Base-by-base conservation (phyloP, 2,113 vertebrate genomes). In the Suncus etruscus region DNA sequence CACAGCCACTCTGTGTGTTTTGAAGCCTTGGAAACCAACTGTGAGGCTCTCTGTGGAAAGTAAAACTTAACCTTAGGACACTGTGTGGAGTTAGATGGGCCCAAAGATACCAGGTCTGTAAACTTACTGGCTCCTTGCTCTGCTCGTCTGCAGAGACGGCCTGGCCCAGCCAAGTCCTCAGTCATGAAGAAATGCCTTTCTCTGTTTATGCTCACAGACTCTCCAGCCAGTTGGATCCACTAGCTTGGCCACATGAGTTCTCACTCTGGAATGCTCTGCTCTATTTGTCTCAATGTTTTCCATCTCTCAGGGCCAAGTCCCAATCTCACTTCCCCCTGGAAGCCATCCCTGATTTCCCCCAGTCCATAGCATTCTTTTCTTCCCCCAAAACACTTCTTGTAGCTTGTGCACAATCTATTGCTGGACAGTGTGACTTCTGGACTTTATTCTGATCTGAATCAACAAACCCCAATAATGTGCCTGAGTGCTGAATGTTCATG, bases 1-100 rank as follows among this genome's bases (percentile, higher is more conserved):
- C 85, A 94, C 1, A 0, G 45, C 69, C 14, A 68, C 18, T 72
- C 74, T 85, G 78, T 94, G 31, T 95, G 77, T 95, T 94, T 91
- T 89, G 83, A 72, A 76, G 74, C 45, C 90, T 80, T 95, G 76
- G 77, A 63, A 91, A 95, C 93, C 4, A 4, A 9, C 70, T 32
- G 1, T 45, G 32, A 88, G 75, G 31, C 22, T 70, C 47, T 32
- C 5, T 0, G 4, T 82, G 63, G 81, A 87, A 83, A 76, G 25
- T 32, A 31, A 81, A 92, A 78, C 82, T 87, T 75, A 69, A 82
- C 72, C 25, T 88, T 66, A 92, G 86, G 79, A 85, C 29, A 47
- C 25, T 39, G 8, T 9, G 63, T 39, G 22, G 24, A 24, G 32
- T 39, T 54, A 50, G 50, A 89, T 25, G 54, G 48, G 29, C 48